Evolutionary conservation across 2,113 vertebrate species (phyloP).

Genomic region (Calypte anna): DNA sequence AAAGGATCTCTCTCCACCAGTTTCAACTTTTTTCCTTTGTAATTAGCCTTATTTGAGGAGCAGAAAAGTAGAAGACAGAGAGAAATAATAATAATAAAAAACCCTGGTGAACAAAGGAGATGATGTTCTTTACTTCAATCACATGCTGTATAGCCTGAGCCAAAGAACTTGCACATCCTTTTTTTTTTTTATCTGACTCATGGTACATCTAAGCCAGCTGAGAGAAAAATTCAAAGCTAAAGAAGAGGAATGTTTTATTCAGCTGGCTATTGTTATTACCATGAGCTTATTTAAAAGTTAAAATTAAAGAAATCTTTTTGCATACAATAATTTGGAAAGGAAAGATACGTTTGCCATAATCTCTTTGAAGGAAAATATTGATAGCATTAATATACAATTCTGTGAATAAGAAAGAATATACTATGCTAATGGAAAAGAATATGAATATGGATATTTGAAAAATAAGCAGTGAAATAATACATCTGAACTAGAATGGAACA

Average conservation of each 20-base stretch:
- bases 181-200: slow-evolving; percentile 62
- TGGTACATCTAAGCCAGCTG: slow-evolving; percentile 56
- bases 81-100: slow-evolving; percentile 78
- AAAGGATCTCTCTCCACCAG: slow-evolving; percentile 83
- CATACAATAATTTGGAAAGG: slow-evolving; percentile 17
- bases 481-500: not conserved
- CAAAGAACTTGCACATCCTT: slow-evolving; percentile 73
- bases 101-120: slow-evolving; percentile 78
- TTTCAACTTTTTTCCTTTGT: slow-evolving; percentile 81
- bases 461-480: not conserved
- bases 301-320: slow-evolving; percentile 52
- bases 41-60: slow-evolving; percentile 86
- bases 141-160: slow-evolving; percentile 77
- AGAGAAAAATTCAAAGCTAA: slow-evolving; percentile 53
- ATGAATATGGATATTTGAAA: not conserved
- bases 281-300: slow-evolving; percentile 54
- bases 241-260: slow-evolving; percentile 59
- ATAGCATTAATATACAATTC: not conserved
- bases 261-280: slow-evolving; percentile 23
- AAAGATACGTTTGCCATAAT: not conserved
- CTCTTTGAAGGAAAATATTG: slow-evolving; percentile 7
- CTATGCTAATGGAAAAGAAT: not conserved
- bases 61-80: slow-evolving; percentile 82
- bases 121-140: slow-evolving; percentile 79
- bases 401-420: slow-evolving; percentile 6